These are phyloP conservation scores for Donacobius atricapilla DNA, from an alignment of 2,113 vertebrate species.

Conservation along the genomic window DNA sequence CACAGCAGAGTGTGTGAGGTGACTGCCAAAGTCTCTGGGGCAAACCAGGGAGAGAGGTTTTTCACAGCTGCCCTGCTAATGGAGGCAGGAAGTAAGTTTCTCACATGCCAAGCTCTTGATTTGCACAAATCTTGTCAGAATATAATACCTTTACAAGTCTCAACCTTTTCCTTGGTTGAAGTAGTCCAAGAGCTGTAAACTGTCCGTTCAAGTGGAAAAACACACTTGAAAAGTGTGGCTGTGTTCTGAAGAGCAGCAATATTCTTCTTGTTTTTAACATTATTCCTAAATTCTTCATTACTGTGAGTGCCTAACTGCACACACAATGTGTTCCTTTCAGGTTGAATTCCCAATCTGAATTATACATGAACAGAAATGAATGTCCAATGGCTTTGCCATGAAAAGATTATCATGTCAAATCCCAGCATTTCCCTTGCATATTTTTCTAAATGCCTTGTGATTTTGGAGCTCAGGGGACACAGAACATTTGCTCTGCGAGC, in stretches of 20 bases:
- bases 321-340: background rate
- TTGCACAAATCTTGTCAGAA: background rate
- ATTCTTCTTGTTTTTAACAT: background rate
- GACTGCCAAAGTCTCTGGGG: background rate
- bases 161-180: background rate
- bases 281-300: slow-evolving; percentile 14
- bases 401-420: background rate
- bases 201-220: slow-evolving; percentile 4
- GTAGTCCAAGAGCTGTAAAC: background rate
- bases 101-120: background rate
- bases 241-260: background rate
- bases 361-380: background rate
- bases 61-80: background rate
- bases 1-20: accelerated
- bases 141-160: background rate
- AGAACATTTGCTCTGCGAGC: background rate
- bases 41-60: background rate
- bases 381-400: background rate
- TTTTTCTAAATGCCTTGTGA: background rate
- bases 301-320: background rate
- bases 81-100: background rate
- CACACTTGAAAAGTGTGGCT: background rate
- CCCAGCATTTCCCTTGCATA: background rate
- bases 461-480: background rate
- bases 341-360: slow-evolving; percentile 20